Evolutionary conservation across 2,113 vertebrate genomes (phyloP).

Genomic region (Microcebus griseorufus): DNA sequence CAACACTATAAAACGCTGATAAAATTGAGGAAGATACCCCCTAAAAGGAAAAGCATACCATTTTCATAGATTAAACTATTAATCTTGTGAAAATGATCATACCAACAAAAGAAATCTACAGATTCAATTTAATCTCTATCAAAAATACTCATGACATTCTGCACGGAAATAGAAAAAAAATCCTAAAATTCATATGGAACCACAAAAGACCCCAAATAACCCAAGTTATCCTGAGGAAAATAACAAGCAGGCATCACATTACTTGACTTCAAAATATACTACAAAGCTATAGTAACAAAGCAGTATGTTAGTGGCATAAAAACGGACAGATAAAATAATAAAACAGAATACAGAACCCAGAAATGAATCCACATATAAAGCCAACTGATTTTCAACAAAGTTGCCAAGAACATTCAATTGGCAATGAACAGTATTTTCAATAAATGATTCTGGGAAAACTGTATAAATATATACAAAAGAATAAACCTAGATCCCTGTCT

Average conservation of each 20-base stretch:
- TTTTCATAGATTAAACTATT: neutral
- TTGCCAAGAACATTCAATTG: neutral
- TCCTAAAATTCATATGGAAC: neutral
- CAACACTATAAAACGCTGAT: neutral
- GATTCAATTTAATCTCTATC: neutral
- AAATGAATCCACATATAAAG: neutral
- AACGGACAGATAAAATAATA: neutral
- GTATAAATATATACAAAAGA: neutral
- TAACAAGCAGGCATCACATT: neutral
- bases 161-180: neutral
- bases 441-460: neutral
- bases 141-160: neutral
- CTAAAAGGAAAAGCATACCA: neutral
- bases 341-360: neutral
- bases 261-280: neutral
- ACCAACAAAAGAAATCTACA: neutral
- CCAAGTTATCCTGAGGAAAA: neutral
- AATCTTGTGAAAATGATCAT: neutral
- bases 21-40: neutral
- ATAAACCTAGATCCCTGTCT: neutral
- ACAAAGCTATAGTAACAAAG: neutral
- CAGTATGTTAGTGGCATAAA: neutral
- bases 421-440: neutral
- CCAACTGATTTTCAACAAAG: neutral
- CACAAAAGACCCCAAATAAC: neutral